Conservation (phyloP, 2,888 invertebrate species). For the Frankliniella fusca region DNA sequence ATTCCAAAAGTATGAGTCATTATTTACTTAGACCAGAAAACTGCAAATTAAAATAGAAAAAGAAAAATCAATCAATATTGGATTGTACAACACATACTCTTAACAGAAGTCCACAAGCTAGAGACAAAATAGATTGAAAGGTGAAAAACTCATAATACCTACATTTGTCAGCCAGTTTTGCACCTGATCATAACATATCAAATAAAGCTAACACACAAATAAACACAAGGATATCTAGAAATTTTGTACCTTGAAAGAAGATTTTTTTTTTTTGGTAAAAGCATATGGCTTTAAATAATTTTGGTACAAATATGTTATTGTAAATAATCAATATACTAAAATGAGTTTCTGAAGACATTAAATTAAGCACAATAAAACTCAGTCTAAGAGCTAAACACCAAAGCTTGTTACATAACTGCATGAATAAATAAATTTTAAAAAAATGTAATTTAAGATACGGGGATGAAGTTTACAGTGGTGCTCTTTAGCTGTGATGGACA, state of each 20-base stretch:
- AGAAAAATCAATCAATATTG: neutral
- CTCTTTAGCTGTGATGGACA: neutral
- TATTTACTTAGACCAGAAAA: constrained; percentile 26
- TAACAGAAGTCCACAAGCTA: constrained; percentile 11
- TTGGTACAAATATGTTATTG: constrained; percentile 25
- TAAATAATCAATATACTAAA: constrained; percentile 24
- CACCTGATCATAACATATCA: constrained; percentile 8
- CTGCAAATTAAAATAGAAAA: constrained; percentile 8
- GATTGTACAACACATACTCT: constrained; percentile 20
- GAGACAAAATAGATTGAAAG: neutral
- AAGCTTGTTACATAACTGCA: constrained; percentile 25
- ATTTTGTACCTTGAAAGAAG: constrained; percentile 21
- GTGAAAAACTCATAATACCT: constrained; percentile 19
- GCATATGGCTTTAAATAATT: constrained; percentile 25
- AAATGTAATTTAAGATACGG: constrained; percentile 24
- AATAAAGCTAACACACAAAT: constrained; percentile 26
- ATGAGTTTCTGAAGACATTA: constrained; percentile 25
- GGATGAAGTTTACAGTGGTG: constrained; percentile 18
- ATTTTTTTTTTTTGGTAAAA: constrained; percentile 25
- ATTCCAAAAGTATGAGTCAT: constrained; percentile 2
- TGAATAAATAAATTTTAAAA: constrained; percentile 18
- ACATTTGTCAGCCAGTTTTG: constrained; percentile 18
- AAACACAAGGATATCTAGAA: constrained; percentile 14
- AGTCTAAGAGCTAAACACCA: constrained; percentile 26
- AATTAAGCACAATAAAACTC: constrained; percentile 25